These are phyloP conservation scores for Stigmatopora argus DNA, from an alignment of 2,113 vertebrate genomes.

Conservation along the genomic window DNA sequence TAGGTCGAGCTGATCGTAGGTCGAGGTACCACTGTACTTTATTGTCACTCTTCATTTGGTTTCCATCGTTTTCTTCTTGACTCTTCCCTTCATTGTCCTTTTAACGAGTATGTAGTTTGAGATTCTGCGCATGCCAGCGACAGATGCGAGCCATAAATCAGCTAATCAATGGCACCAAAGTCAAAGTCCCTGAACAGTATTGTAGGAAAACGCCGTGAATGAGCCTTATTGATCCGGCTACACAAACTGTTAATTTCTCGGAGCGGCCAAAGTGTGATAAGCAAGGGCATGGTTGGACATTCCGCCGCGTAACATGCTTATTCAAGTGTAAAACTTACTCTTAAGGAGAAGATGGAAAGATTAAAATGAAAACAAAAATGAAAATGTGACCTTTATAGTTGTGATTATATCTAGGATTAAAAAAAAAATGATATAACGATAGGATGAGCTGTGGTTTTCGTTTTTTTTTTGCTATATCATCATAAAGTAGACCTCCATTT, in stretches of 20 bases:
- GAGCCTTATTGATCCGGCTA: conserved; percentile 59
- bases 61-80: conserved; percentile 3
- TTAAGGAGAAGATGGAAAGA: not conserved
- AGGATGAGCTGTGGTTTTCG: conserved; percentile 8
- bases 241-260: conserved; percentile 49
- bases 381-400: conserved; percentile 15
- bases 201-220: conserved; percentile 55
- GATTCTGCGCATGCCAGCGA: conserved; percentile 26
- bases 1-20: no score
- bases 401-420: conserved; percentile 26
- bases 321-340: conserved; percentile 5
- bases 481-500: conserved; percentile 45
- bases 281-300: conserved; percentile 23
- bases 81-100: not conserved
- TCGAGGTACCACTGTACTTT: no score
- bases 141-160: conserved; percentile 55
- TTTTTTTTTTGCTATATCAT: conserved; percentile 37
- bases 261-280: conserved; percentile 48
- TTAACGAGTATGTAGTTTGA: conserved; percentile 19
- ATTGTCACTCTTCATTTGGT: no score
- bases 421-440: conserved; percentile 19
- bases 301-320: not conserved
- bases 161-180: conserved; percentile 59
- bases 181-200: conserved; percentile 56
- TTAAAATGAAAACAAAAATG: not conserved